These are phyloP conservation scores for Sebastes cheni DNA, from an alignment of 2,797 vertebrate species.

Conservation along the genomic window DNA sequence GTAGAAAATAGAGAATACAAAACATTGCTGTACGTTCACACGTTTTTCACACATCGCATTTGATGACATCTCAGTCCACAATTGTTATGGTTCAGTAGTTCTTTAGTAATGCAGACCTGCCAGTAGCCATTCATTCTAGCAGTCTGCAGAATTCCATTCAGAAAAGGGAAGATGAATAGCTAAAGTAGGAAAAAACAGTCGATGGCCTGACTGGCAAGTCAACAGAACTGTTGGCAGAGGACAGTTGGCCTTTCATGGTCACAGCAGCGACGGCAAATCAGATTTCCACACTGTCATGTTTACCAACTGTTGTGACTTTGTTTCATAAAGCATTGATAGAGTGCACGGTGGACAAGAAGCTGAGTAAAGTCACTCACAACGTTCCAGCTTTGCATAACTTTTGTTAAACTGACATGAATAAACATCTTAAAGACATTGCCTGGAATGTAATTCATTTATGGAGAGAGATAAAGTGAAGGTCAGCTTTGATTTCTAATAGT, in stretches of 20 bases:
- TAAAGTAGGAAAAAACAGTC: neutral
- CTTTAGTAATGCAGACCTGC: conserved; percentile 7
- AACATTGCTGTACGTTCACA: neutral
- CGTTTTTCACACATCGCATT: neutral
- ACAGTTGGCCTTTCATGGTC: conserved; percentile 41
- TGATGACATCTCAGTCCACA: neutral
- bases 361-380: neutral
- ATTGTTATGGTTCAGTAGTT: conserved; percentile 19
- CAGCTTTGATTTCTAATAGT: neutral
- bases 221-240: conserved; percentile 13
- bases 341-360: neutral
- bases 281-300: conserved; percentile 47
- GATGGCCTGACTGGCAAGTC: conserved; percentile 33
- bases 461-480: neutral
- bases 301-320: conserved; percentile 34
- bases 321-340: neutral
- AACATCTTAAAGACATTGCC: neutral
- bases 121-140: conserved; percentile 12
- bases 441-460: neutral
- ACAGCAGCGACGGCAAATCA: conserved; percentile 35
- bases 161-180: conserved; percentile 24
- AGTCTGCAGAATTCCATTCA: conserved; percentile 17
- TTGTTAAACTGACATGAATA: neutral
- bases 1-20: neutral
- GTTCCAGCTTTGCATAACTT: neutral